These are phyloP conservation scores for Tortrix viridana DNA, from an alignment of 2,888 invertebrate genomes.

Conservation along the genomic window DNA sequence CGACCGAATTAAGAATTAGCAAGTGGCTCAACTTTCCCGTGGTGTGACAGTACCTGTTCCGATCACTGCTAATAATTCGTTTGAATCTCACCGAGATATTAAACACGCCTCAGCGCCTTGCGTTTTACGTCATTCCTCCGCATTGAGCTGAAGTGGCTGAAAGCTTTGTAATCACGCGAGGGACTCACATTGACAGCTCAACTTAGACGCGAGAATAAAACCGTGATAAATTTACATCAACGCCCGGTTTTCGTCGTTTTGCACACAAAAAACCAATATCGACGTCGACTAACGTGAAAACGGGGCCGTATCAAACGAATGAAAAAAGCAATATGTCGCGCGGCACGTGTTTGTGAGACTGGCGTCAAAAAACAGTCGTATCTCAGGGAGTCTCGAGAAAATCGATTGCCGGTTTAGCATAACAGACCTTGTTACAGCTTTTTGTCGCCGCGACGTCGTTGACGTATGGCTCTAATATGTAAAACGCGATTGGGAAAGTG, in stretches of 20 bases:
- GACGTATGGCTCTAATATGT: conserved; percentile 70
- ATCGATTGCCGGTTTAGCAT: conserved; percentile 75
- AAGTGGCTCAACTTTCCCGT: no score
- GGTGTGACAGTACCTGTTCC: no score
- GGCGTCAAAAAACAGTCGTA: conserved; percentile 65
- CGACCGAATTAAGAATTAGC: no score
- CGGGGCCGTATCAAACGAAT: conserved; percentile 65
- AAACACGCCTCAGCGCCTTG: conserved; percentile 14
- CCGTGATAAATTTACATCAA: conserved; percentile 55
- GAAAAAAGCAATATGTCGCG: conserved; percentile 75
- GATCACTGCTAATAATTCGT: no score
- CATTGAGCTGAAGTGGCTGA: conserved; percentile 29
- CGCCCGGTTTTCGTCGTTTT: conserved; percentile 56
- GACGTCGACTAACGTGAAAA: conserved; percentile 64
- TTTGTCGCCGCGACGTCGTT: conserved; percentile 57
- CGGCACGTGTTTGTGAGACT: conserved; percentile 68
- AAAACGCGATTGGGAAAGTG: conserved; percentile 49
- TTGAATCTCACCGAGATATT: neutral
- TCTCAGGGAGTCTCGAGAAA: conserved; percentile 62
- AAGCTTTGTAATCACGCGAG: conserved; percentile 33
- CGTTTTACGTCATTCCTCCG: conserved; percentile 20
- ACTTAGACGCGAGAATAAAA: conserved; percentile 39
- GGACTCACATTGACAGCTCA: conserved; percentile 35
- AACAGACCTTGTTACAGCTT: conserved; percentile 60
- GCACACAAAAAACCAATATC: conserved; percentile 64